Base-by-base conservation (phyloP, 2,888 invertebrate species). In the Nomada lathburiana region DNA sequence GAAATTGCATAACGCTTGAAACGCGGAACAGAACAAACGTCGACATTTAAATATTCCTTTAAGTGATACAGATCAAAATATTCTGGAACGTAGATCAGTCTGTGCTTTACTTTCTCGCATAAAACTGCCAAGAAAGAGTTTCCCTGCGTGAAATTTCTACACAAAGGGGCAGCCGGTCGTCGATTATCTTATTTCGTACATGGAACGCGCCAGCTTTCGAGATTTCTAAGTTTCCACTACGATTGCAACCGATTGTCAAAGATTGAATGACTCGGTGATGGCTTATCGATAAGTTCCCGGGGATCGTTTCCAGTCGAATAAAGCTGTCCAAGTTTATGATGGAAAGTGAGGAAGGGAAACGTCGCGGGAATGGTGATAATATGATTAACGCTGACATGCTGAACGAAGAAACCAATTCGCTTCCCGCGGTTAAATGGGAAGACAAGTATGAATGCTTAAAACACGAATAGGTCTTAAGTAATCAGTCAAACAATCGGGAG, bases 171-270 rank as follows among this genome's bases (percentile, higher is more conserved):
- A 26, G 20, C n/a, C n/a, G 50, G 29, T 13, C 29, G 26, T 16
- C 9, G 36, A 36, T n/a, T 26, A 26, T 20, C 29, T 20, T 62
- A 23, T 76, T 62, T 68, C 76, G 29, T 55, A 64, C 26, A 53
- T 59, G n/a, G 67, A 36, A 16, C 10, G 60, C 73, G 29, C 26
- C 69, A 73, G n/a, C 86, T 82, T 73, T 76, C 78, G 60, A 71
- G 86, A 82, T 85, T 85, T 85, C 82, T 76, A 82, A 85, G 72
- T 82, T 78, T 82, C 76, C 85, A 78, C 72, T 44, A 44, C 23
- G 26, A 69, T 73, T 75, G 77, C 55, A 60, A 57, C 53, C 52
- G 60, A 69, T 76, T 47, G 74, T 71, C 73, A 70, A 70, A 69
- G 36, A 52, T 57, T 36, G 36, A 36, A 23, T 5, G 5, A 42